Conservation (phyloP, 2,113 vertebrate species). For the Zosterops hypoxanthus region DNA sequence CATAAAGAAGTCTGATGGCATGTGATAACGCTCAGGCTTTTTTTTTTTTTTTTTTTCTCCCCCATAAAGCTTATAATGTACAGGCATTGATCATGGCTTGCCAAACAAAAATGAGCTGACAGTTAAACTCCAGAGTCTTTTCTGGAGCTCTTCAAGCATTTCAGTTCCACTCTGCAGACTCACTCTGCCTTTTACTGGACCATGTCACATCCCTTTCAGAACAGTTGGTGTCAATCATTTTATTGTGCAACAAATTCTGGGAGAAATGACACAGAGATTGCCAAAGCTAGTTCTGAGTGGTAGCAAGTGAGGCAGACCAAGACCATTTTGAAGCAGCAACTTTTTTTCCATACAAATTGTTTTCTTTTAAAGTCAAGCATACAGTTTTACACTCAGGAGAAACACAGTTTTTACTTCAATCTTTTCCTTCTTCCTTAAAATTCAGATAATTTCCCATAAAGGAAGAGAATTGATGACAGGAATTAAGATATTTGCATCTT, state of each 20-base stretch:
- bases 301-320: not conserved
- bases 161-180: conserved; percentile 36
- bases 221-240: conserved; percentile 18
- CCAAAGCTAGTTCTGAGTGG: not conserved
- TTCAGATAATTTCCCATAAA: not conserved
- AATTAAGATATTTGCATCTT: not conserved
- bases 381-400: not conserved
- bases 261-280: not conserved
- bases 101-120: conserved; percentile 59
- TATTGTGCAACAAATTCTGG: not conserved
- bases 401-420: not conserved
- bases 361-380: not conserved
- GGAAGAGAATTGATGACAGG: not conserved
- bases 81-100: conserved; percentile 32
- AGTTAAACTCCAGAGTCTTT: not conserved
- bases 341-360: not conserved
- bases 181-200: conserved; percentile 13
- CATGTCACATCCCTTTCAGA: not conserved
- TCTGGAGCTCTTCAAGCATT: conserved; percentile 33
- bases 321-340: not conserved
- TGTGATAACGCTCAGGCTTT: not conserved
- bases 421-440: not conserved
- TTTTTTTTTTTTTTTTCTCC: not conserved
- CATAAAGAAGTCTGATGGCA: conserved; percentile 54
- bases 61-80: not conserved